phyloP scores from a whole-genome alignment of 1,140 invertebrate species.

The Cephus cinctus region DNA sequence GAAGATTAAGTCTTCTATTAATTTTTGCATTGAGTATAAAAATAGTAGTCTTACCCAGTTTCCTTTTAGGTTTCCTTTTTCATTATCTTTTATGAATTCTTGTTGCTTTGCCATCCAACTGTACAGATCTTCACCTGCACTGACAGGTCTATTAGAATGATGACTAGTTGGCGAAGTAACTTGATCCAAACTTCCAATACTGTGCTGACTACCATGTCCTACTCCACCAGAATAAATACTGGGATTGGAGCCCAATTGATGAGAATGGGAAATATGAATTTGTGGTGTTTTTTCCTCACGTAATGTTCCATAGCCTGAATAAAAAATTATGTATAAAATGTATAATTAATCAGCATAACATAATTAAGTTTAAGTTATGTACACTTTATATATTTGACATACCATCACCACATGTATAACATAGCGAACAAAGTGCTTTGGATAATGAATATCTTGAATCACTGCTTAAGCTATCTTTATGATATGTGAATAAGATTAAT shows the following conservation, averaged over 20 bases:
- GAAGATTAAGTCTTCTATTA: neutral
- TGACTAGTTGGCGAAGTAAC: conserved; percentile 45
- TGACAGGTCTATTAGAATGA: conserved; percentile 40
- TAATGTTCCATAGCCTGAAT: conserved; percentile 69
- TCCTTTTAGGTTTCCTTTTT: conserved; percentile 50
- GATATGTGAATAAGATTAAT: too few species aligned
- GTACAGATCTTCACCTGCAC: conserved; percentile 81
- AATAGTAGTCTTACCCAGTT: conserved; percentile 47
- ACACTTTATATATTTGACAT: too few species aligned
- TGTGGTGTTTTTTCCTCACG: conserved; percentile 66
- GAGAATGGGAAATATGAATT: conserved; percentile 46
- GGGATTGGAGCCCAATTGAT: conserved; percentile 60
- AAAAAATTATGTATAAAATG: too few species aligned
- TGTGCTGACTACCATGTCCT: conserved; percentile 54
- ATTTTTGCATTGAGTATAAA: neutral
- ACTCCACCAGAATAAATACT: conserved; percentile 61
- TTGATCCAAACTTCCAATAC: conserved; percentile 50
- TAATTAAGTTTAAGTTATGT: too few species aligned
- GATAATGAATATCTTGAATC: too few species aligned
- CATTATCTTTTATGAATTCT: conserved; percentile 60
- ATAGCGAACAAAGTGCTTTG: too few species aligned
- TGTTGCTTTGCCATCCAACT: conserved; percentile 95
- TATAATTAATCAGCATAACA: too few species aligned
- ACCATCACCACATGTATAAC: too few species aligned
- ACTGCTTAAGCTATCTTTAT: too few species aligned